Evolutionary conservation across 2,797 vertebrate genomes (phyloP), one percentile per base, ranked within the genome.

Genomic region (Enteromius afrohamiltoni): DNA sequence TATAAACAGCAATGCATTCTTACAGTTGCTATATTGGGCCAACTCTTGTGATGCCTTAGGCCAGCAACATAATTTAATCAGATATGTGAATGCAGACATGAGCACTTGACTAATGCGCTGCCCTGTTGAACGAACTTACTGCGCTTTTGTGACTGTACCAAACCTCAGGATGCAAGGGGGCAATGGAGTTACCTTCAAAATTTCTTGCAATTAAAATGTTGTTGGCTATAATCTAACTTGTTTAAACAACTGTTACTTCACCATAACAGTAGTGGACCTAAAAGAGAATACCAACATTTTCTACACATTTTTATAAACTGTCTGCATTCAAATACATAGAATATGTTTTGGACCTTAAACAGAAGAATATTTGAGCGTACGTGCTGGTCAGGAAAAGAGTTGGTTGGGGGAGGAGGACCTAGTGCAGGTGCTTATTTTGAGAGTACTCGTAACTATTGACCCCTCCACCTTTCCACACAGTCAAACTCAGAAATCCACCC

Each of bases 371-470:
- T n/a, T 19, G 37, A 42, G 74, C 26, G 7, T 53, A 51, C 26
- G 29, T 55, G 37, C 34, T 51, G 26, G 49, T 77, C 42, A 75
- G 45, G 31, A 53, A 69, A 55, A 69, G 21, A 26, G 49, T 49
- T 49, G 16, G 34, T 40, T 62, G 51, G 70, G 40, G 58, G 64
- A 77, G 71, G 71, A 81, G 31, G 78, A 77, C 60, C 37, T 67
- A 64, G 85, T 40, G 55, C 67, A 86, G 82, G 73, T 84, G 82
- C 55, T 80, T 86, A 79, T 86, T 83, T 86, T 62, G 69, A 80
- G 85, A 86, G 53, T 83, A 77, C 81, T 79, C 16, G 8, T 83
- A 83, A 75, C 80, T 70, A 70, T 83, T 86, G 85, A 86, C 85
- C 85, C 64, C 31, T 51, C 26, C 53, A 62, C 47, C 82, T 75